These are phyloP conservation scores for Exaiptasia diaphana DNA, from an alignment of 64 coral and sea anemone species.

Conservation along the genomic window DNA sequence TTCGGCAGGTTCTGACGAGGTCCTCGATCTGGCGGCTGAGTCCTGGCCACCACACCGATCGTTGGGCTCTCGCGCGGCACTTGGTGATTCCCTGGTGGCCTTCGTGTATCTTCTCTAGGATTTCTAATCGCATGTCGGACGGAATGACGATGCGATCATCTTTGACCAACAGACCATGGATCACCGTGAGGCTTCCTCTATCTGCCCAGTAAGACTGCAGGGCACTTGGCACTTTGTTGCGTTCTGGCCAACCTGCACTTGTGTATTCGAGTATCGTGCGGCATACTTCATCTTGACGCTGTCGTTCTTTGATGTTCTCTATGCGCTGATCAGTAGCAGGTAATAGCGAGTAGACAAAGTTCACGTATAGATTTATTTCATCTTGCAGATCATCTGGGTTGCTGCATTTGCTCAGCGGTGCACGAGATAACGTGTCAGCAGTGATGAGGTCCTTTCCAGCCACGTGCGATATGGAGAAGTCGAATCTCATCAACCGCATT, in stretches of 20 bases:
- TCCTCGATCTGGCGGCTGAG: not conserved
- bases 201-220: not conserved
- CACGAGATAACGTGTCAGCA: slow-evolving; percentile 42
- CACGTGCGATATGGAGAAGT: slow-evolving; percentile 25
- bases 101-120: not conserved
- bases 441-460: slow-evolving; percentile 36
- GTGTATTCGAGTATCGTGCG: not conserved
- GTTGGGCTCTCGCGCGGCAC: not conserved
- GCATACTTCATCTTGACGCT: slow-evolving; percentile 8
- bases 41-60: slow-evolving; percentile 11
- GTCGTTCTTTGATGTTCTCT: not conserved
- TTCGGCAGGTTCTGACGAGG: not conserved
- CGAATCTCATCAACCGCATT: slow-evolving; percentile 38
- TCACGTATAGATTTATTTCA: not conserved
- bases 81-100: slow-evolving; percentile 13
- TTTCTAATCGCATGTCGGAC: not conserved
- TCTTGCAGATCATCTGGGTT: not conserved
- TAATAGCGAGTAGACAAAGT: not conserved
- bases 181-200: not conserved
- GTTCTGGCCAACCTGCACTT: not conserved
- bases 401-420: not conserved
- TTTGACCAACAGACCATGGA: not conserved
- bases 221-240: not conserved
- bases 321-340: slow-evolving; percentile 20
- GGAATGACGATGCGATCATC: not conserved